Base-by-base conservation (phyloP, 2,113 vertebrate genomes). In the Halcyon malimbica region DNA sequence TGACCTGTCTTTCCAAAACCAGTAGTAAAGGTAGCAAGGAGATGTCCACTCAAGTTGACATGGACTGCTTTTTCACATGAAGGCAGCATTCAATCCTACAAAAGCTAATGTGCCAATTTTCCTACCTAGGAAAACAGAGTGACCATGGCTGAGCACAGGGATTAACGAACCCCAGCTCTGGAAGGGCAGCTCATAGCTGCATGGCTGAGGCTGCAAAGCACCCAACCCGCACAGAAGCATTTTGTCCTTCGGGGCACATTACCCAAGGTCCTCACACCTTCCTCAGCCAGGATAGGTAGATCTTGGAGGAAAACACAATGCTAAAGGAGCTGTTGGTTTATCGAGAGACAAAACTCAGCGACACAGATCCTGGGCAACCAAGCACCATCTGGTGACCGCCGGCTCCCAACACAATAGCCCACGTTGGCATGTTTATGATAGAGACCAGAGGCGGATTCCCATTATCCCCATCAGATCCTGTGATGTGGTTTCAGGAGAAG, bases 371-470 rank as follows among this genome's bases (percentile, higher is more conserved):
- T 93, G 93, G 82, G 91, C 96, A 96, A 96, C 95, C 83, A 93
- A 82, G 91, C 94, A 96, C 96, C 96, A 97, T 97, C 97, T 97
- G 97, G 96, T 95, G 91, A 95, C 90, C 75, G 62, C 86, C 56
- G 59, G 46, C 83, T 96, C 85, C 95, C 24, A 16, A 96, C 94
- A 97, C 93, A 96, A 97, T 94, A 94, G 94, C 93, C 94, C 46
- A 75, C 1, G 64, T 95, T 96, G 96, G 97, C 97, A 97, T 97
- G 96, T 97, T 97, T 97, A 97, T 96, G 95, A 94, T 92, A 90
- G 87, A 87, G 93, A 94, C 94, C 94, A 95, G 93, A 95, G 92
- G 90, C 91, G 6, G 85, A 96, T 91, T 96, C 95, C 94, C 82
- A 93, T 95, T 95, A 94, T 90, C 76, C 76, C 71, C 90, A 92